A percentile compares a stretch with the other conserved stretches of the same genome.
These are phyloP conservation scores for Alloplasta piceator DNA, from an alignment of 2,888 invertebrate species.

Conservation along the genomic window DNA sequence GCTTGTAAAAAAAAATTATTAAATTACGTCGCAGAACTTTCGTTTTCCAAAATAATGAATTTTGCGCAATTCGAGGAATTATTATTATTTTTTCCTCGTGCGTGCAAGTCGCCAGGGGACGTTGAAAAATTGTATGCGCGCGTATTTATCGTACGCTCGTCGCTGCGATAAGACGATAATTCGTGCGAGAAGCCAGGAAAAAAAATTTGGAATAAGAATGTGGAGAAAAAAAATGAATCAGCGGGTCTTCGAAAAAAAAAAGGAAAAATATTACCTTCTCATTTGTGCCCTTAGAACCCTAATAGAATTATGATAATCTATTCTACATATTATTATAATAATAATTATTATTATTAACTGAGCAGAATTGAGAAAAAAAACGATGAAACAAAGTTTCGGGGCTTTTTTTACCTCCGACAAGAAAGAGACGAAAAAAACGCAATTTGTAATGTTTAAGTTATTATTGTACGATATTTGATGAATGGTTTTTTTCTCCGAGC, in stretches of 20 bases:
- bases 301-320: slow-evolving; percentile 57
- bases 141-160: slow-evolving; percentile 29
- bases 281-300: slow-evolving; percentile 63
- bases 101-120: slow-evolving; percentile 53
- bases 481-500: slow-evolving; percentile 15
- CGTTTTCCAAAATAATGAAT: background rate
- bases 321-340: too few species aligned
- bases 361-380: slow-evolving; percentile 44
- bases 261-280: slow-evolving; percentile 33
- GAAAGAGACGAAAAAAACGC: slow-evolving; percentile 18
- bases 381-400: slow-evolving; percentile 35
- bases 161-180: slow-evolving; percentile 29
- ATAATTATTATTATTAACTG: slow-evolving; percentile 44
- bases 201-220: slow-evolving; percentile 6
- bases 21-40: too few species aligned
- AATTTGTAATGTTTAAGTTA: slow-evolving; percentile 72
- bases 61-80: background rate
- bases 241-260: slow-evolving; percentile 26
- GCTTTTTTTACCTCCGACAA: slow-evolving; percentile 2
- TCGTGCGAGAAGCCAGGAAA: slow-evolving; percentile 9
- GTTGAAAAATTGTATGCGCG: background rate
- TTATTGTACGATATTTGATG: slow-evolving; percentile 75
- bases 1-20: too few species aligned
- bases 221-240: slow-evolving; percentile 25
- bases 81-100: slow-evolving; percentile 32